Evolutionary conservation across 2,113 vertebrate species (phyloP).

Genomic region (Galbula dea): DNA sequence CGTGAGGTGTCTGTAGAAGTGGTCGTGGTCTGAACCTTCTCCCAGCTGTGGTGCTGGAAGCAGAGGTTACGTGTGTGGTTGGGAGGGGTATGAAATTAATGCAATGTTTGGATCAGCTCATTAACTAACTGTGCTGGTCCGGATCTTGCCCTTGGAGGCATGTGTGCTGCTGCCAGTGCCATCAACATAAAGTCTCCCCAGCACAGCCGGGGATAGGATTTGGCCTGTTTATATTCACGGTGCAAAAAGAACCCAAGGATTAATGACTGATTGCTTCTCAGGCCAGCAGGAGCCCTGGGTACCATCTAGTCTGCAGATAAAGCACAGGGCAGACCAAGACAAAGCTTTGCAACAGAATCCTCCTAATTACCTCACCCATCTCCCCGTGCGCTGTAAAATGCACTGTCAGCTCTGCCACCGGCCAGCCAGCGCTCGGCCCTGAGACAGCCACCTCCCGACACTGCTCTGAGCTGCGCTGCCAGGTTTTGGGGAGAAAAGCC

Average conservation of each 20-base stretch:
- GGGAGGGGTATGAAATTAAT: background rate
- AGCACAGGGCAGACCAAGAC: conserved; percentile 35
- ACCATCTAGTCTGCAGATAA: conserved; percentile 42
- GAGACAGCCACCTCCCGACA: background rate
- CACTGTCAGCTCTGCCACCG: background rate
- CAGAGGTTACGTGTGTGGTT: background rate
- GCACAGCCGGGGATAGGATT: conserved; percentile 40
- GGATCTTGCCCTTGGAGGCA: conserved; percentile 31
- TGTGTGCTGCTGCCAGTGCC: conserved; percentile 6
- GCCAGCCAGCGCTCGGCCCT: background rate
- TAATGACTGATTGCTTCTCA: conserved; percentile 39
- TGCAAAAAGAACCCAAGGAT: conserved; percentile 47
- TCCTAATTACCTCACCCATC: conserved; percentile 46
- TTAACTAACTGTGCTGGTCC: conserved; percentile 20
- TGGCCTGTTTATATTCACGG: conserved; percentile 38
- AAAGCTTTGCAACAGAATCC: conserved; percentile 61
- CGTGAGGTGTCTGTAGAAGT: background rate
- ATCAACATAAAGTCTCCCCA: conserved; percentile 19
- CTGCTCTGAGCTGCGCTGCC: rapidly evolving
- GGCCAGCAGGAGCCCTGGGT: conserved; percentile 30
- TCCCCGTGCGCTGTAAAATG: no score
- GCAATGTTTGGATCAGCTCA: conserved; percentile 30
- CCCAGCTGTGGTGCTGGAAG: background rate
- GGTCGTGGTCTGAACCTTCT: background rate
- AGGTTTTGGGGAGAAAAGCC: background rate